phyloP scores from a whole-genome alignment of 2,797 vertebrate genomes.

The Siniperca scherzeri region DNA sequence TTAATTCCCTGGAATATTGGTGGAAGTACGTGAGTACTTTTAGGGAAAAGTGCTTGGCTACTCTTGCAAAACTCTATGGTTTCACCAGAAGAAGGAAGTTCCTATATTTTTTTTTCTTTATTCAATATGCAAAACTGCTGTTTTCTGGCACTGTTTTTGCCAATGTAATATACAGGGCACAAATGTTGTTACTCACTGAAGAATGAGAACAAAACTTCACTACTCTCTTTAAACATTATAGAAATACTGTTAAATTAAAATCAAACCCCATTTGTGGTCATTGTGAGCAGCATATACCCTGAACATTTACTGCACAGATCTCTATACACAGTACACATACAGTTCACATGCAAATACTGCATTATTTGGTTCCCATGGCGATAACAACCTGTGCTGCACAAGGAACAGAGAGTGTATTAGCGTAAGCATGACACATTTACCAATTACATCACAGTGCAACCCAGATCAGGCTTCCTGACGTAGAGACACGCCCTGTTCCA shows the following conservation, averaged over 20 bases:
- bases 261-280: neutral
- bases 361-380: slow-evolving; percentile 40
- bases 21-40: neutral
- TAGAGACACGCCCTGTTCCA: slow-evolving; percentile 53
- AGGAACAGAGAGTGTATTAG: neutral
- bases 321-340: neutral
- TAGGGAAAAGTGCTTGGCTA: neutral
- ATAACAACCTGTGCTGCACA: slow-evolving; percentile 13
- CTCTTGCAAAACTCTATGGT: neutral
- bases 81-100: slow-evolving; percentile 46
- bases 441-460: slow-evolving; percentile 18
- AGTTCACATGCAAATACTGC: neutral
- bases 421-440: neutral
- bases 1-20: neutral
- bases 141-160: neutral
- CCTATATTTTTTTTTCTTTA: neutral
- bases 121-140: slow-evolving; percentile 12
- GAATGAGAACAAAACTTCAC: neutral
- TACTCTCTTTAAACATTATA: slow-evolving; percentile 6
- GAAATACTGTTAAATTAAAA: neutral
- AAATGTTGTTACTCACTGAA: neutral
- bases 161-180: neutral
- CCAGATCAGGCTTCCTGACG: slow-evolving; percentile 8
- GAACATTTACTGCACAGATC: neutral
- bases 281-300: neutral